phyloP scores from a whole-genome alignment of 2,113 vertebrate genomes.

The Plecturocebus donacophilus region DNA sequence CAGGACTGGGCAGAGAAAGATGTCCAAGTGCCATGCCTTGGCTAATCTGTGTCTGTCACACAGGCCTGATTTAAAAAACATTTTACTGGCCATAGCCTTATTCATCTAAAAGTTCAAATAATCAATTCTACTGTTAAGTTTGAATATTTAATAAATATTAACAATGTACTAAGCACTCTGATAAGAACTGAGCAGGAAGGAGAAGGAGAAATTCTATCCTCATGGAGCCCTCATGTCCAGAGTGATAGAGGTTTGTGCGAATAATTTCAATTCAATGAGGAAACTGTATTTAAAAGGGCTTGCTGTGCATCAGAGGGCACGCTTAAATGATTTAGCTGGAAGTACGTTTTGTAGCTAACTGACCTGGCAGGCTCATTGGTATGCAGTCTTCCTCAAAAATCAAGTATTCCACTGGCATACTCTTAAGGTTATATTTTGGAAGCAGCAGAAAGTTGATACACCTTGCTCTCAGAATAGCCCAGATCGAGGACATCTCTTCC shows the following conservation, averaged over 20 bases:
- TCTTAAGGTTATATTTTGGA: conserved; percentile 29
- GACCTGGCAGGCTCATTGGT: neutral
- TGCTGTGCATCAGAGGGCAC: neutral
- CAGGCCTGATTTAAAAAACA: neutral
- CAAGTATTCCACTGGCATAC: neutral
- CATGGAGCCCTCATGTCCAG: neutral
- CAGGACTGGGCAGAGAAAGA: neutral
- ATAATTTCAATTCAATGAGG: neutral
- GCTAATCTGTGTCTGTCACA: neutral
- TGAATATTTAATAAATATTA: conserved; percentile 24
- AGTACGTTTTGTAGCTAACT: conserved; percentile 8
- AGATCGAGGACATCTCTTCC: neutral
- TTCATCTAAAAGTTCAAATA: neutral
- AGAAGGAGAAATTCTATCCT: neutral
- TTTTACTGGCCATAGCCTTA: neutral
- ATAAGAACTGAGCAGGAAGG: neutral
- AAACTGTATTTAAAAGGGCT: neutral
- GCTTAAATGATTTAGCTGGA: neutral
- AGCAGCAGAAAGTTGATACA: conserved; percentile 9
- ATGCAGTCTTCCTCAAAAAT: conserved; percentile 34
- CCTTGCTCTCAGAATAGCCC: neutral
- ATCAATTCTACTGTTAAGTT: conserved; percentile 4
- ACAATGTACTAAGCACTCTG: neutral
- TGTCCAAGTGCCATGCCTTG: neutral
- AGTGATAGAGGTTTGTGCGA: neutral